Base-by-base conservation (phyloP, 2,888 invertebrate species). In the Incurvaria masculella region DNA sequence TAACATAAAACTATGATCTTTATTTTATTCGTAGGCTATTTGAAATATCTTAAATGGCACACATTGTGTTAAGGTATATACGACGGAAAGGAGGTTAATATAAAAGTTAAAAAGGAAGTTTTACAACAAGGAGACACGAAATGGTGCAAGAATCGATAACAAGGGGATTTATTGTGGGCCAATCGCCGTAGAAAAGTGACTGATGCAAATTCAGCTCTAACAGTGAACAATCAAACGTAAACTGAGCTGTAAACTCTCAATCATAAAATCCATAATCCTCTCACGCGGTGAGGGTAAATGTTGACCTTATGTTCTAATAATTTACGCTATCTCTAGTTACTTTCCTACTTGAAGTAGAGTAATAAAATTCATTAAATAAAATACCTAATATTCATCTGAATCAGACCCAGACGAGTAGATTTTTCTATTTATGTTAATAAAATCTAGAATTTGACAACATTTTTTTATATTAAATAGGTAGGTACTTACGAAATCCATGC, bases 401-500 rank as follows among this genome's bases (percentile, higher is more conserved):
- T 42, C 44, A 51, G 48, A 49, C 49, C 44, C 47, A 52, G 51
- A 50, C 51, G 49, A 45, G 42, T 49, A 44, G 20, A 21, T 42
- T 52, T 23, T 26, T 42, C 38, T 16, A 21, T 42, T 42, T 41
- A 41, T 10, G 23, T 23, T 33, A 33, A 33, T 33, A 33, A 33
- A 33, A 33, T 33, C 33, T 33, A 33, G 33, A 33, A 33, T 33
- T 33, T 33, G 33, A 33, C 33, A 33, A 33, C 33, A 33, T 14
- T 33, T 6, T 14, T 33, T 14, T 33, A 33, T 33, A 14, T 33
- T 14, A 23, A 10, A 6, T 23, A 23, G 23, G 10, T 23, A 23
- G n/a, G n/a, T 23, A 23, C 14, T 4, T 33, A 33, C 33, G 14
- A 33, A 33, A 33, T 33, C 3, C 33, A 33, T 33, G 33, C 33